Conservation (phyloP, 2,888 invertebrate genomes). For the Drosophila falleni region DNA sequence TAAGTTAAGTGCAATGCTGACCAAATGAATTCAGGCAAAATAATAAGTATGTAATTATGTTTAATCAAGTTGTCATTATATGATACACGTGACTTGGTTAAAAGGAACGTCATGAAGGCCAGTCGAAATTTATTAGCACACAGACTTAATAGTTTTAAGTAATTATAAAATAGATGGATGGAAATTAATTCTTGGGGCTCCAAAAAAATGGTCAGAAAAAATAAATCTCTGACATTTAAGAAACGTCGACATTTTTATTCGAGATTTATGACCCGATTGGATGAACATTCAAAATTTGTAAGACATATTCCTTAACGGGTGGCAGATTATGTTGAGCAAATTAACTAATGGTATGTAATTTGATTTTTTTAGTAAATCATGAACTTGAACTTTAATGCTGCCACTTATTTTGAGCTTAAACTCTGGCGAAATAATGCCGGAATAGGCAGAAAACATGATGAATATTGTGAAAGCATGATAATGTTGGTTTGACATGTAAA, state of each 20-base stretch:
- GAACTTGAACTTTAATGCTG: background rate
- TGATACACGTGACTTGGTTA: too few relatives aligned
- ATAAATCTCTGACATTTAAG: background rate
- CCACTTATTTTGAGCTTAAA: background rate
- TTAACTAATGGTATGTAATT: background rate
- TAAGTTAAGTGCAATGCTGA: constrained; percentile 7
- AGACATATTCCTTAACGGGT: background rate
- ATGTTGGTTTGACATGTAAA: constrained; percentile 34
- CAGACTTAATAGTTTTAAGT: too few relatives aligned
- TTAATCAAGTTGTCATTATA: background rate
- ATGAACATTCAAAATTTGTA: background rate
- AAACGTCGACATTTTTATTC: background rate
- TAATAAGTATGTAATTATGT: background rate
- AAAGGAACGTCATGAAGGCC: too few relatives aligned
- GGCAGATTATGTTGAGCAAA: background rate
- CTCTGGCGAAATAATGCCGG: background rate
- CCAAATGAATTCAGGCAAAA: background rate
- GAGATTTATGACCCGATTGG: too few relatives aligned
- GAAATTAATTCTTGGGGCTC: background rate
- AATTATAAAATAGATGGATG: too few relatives aligned
- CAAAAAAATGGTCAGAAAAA: background rate
- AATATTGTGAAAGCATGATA: constrained; percentile 25
- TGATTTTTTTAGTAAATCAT: background rate
- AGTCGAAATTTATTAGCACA: too few relatives aligned
- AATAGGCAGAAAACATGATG: constrained; percentile 4